A percentile compares a stretch with the other conserved stretches of the same genome.
phyloP scores from a whole-genome alignment of 2,888 invertebrate species.

The Cephus sareptanus region DNA sequence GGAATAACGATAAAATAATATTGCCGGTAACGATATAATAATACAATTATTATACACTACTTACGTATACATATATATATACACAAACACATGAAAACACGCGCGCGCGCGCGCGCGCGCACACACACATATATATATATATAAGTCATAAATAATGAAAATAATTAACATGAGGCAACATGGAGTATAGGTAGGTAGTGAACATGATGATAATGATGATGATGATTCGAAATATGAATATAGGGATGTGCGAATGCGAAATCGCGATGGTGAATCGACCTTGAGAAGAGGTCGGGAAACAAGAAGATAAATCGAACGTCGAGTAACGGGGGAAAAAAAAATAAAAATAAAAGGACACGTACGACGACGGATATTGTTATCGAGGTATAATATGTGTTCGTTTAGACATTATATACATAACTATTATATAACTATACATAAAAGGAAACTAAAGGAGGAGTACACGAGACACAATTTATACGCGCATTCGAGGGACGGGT shows the following conservation, averaged over 20 bases:
- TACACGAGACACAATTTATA: constrained; percentile 8
- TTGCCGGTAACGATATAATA: constrained; percentile 40
- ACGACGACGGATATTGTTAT: constrained; percentile 50
- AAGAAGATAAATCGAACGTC: constrained; percentile 9
- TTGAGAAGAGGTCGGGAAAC: neutral
- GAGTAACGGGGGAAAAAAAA: constrained; percentile 13
- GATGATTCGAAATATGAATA: constrained; percentile 17
- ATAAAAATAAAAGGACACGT: constrained; percentile 19
- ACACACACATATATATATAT: neutral
- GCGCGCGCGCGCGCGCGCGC: constrained; percentile 9
- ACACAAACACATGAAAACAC: constrained; percentile 31
- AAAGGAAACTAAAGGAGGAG: constrained; percentile 9
- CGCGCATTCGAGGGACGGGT: neutral
- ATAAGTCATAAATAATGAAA: constrained; percentile 29
- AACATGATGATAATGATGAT: constrained; percentile 19
- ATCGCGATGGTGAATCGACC: neutral
- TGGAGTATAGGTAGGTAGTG: constrained; percentile 34
- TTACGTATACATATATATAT: constrained; percentile 15
- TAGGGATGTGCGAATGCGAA: constrained; percentile 3
- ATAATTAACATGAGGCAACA: constrained; percentile 15
- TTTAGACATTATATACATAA: constrained; percentile 59
- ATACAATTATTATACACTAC: constrained; percentile 28
- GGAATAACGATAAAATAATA: constrained; percentile 28
- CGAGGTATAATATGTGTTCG: constrained; percentile 64
- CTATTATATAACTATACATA: constrained; percentile 41